These are phyloP conservation scores for Emydocephalus ijimae DNA, from an alignment of 2,113 vertebrate genomes.

Conservation along the genomic window DNA sequence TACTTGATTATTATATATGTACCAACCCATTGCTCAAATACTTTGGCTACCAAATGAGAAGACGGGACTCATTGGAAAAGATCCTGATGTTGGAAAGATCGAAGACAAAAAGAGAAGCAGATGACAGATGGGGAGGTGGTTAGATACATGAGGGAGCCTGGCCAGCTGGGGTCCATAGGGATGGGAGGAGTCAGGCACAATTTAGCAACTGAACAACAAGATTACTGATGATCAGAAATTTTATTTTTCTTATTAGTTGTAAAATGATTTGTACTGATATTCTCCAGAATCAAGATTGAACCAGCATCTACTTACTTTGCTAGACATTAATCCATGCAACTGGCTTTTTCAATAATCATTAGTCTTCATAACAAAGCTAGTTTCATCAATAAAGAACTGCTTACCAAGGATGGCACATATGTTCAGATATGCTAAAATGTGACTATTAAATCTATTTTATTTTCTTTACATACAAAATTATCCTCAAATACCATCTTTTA, in stretches of 20 bases:
- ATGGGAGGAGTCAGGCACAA: background rate
- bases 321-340: background rate
- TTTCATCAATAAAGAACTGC: background rate
- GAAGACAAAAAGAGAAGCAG: background rate
- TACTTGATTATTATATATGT: constrained; percentile 22
- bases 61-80: background rate
- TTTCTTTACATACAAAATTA: background rate
- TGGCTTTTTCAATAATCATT: background rate
- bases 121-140: background rate
- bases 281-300: background rate
- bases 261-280: background rate
- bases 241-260: background rate
- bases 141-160: background rate
- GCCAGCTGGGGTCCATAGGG: background rate
- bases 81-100: background rate
- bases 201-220: background rate
- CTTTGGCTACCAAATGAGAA: background rate
- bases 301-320: constrained; percentile 12
- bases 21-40: background rate
- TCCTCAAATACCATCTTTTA: background rate
- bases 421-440: background rate
- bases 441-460: background rate
- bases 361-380: background rate
- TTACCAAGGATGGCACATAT: background rate
- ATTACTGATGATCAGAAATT: constrained; percentile 8